Evolutionary conservation across 2,888 invertebrate genomes (phyloP).

Genomic region (Ephialtes manifestator): DNA sequence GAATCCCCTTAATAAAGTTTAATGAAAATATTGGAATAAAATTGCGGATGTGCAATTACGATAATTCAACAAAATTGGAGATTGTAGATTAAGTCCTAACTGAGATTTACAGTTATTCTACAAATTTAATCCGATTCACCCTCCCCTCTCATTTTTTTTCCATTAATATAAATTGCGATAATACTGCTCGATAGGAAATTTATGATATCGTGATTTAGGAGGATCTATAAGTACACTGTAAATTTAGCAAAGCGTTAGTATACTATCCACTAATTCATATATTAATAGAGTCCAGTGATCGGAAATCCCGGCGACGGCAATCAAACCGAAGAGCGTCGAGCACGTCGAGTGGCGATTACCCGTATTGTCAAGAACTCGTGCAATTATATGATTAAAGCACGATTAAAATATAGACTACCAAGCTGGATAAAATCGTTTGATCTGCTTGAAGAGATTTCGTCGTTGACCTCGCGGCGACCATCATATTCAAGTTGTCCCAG

Average conservation of each 20-base stretch:
- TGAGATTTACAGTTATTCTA: constrained; percentile 74
- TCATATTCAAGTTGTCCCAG: background rate
- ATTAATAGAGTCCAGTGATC: constrained; percentile 41
- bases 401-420: constrained; percentile 24
- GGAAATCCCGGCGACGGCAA: constrained; percentile 15
- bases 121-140: constrained; percentile 29
- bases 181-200: no score
- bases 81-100: background rate
- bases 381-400: constrained; percentile 59
- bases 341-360: constrained; percentile 22
- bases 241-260: background rate
- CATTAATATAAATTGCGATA: constrained; percentile 45
- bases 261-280: constrained; percentile 7
- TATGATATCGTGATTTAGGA: constrained; percentile 31
- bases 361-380: constrained; percentile 10
- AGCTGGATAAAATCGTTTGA: constrained; percentile 47
- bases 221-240: constrained; percentile 7
- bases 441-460: constrained; percentile 31
- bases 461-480: background rate
- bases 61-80: background rate
- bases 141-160: background rate
- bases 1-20: no score
- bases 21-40: constrained; percentile 1
- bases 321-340: constrained; percentile 6
- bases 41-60: no score